A percentile compares a stretch with the other conserved stretches of the same genome.
Evolutionary conservation across 2,113 vertebrate genomes (phyloP).

Genomic region (Panthera leo): DNA sequence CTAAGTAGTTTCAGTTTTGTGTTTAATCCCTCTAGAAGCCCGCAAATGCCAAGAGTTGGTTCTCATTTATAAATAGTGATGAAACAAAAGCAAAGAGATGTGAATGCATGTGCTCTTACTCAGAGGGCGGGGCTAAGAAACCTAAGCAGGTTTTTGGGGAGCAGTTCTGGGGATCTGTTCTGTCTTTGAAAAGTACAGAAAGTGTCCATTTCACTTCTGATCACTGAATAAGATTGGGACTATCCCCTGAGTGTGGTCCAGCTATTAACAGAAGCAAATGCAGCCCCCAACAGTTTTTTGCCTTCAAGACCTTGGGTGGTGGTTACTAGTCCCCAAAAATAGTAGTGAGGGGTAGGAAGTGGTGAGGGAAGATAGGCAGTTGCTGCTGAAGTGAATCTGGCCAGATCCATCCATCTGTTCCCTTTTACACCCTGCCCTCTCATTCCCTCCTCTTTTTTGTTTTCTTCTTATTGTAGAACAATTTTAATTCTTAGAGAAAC

Average conservation of each 20-base stretch:
- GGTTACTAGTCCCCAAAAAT: not conserved
- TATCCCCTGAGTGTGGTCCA: not conserved
- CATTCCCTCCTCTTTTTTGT: not conserved
- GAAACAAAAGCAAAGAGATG: not conserved
- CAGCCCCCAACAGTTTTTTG: not conserved
- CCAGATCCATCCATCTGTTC: not conserved
- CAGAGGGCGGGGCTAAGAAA: no score
- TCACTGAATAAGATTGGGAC: not conserved
- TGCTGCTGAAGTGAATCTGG: not conserved
- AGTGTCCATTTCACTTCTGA: not conserved
- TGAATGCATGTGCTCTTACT: not conserved
- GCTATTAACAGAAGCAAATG: not conserved
- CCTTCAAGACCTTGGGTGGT: not conserved
- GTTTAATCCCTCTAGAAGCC: conserved; percentile 50
- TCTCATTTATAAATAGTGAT: conserved; percentile 17
- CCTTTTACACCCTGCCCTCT: not conserved
- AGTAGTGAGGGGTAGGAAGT: not conserved
- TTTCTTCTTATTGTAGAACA: not conserved
- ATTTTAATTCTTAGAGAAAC: not conserved
- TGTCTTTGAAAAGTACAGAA: not conserved
- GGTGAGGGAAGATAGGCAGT: not conserved
- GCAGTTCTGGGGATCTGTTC: not conserved
- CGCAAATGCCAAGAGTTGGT: not conserved
- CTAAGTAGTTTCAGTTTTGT: conserved; percentile 6
- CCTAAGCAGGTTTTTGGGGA: not conserved